phyloP scores from a whole-genome alignment of 1,140 invertebrate species.

The Temnothorax curvispinosus region DNA sequence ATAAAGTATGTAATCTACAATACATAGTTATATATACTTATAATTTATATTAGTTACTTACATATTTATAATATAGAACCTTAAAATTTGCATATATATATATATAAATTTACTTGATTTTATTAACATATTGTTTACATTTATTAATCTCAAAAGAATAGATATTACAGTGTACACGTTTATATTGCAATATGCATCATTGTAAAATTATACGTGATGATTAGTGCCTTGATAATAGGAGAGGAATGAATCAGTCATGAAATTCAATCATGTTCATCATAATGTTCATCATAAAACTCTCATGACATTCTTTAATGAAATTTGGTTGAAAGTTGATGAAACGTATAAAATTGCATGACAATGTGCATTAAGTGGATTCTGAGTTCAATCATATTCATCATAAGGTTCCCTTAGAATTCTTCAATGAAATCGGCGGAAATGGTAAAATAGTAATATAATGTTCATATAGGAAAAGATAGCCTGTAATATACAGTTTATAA shows the following conservation, averaged over 20 bases:
- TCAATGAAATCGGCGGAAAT: too few relatives aligned
- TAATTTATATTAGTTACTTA: neutral
- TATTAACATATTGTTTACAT: neutral
- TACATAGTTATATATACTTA: neutral
- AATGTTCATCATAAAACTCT: neutral
- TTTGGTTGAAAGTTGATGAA: neutral
- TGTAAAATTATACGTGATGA: conserved; percentile 6
- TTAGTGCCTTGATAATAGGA: conserved; percentile 36
- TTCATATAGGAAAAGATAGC: neutral
- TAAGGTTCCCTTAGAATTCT: too few relatives aligned
- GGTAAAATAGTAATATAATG: neutral
- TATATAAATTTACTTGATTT: neutral
- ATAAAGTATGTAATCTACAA: too few relatives aligned
- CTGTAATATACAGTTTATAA: neutral
- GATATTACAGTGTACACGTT: neutral
- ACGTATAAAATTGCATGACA: neutral
- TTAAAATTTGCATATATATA: neutral
- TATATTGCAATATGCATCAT: neutral
- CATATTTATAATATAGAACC: neutral
- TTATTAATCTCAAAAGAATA: conserved; percentile 10
- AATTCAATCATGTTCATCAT: neutral
- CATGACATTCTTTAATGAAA: neutral
- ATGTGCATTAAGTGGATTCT: too few relatives aligned
- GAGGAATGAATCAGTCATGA: neutral
- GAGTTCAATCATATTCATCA: too few relatives aligned